phyloP scores from a whole-genome alignment of 2,888 invertebrate species.

The Melanophora roralis region DNA sequence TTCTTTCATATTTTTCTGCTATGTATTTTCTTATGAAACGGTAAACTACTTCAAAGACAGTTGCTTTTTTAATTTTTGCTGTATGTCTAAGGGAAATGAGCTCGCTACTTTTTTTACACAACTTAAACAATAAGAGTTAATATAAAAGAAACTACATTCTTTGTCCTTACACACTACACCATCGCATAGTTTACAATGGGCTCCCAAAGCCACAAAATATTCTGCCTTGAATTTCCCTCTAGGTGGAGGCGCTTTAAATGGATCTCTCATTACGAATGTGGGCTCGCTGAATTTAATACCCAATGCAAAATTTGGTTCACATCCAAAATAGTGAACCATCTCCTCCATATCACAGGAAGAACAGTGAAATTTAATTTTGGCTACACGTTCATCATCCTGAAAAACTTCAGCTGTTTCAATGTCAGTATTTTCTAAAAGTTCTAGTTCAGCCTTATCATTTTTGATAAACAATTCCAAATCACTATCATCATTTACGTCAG shows the following conservation, averaged over 20 bases:
- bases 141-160: conserved; percentile 89
- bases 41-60: conserved; percentile 52
- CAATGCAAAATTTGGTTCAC: conserved; percentile 84
- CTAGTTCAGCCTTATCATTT: conserved; percentile 70
- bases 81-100: conserved; percentile 84
- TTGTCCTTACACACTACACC: conserved; percentile 84
- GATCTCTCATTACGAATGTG: conserved; percentile 90
- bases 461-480: conserved; percentile 62
- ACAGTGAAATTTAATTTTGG: conserved; percentile 79
- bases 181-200: conserved; percentile 84
- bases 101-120: conserved; percentile 82
- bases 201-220: conserved; percentile 84
- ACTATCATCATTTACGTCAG: conserved; percentile 50
- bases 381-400: conserved; percentile 70
- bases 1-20: no score
- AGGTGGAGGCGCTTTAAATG: conserved; percentile 83
- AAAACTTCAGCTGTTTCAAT: conserved; percentile 41
- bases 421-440: conserved; percentile 57
- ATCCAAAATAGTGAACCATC: conserved; percentile 86
- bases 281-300: conserved; percentile 83
- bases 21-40: no score
- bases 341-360: conserved; percentile 82
- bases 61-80: conserved; percentile 80
- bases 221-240: conserved; percentile 81
- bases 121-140: conserved; percentile 83